Base-by-base conservation (phyloP, 2,888 invertebrate species). In the Trissoscelio sp. region DNA sequence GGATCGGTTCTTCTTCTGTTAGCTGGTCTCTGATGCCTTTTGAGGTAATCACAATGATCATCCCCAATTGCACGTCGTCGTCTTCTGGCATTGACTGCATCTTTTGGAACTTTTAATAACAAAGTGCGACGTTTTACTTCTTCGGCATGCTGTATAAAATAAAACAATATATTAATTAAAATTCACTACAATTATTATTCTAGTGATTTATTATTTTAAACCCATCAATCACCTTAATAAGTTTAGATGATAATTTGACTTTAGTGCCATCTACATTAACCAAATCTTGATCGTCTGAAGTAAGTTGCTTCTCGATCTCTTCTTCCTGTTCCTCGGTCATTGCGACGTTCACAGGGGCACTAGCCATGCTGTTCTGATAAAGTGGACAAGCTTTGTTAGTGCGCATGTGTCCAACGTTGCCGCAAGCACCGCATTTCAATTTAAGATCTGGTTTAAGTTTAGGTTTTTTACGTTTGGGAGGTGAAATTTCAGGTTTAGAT, bases 321-420 rank as follows among this genome's bases (percentile, higher is more conserved):
- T 96, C 96, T 87, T 95, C 95, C 87, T 96, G 94, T 86, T 96
- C 96, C 86, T 97, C 97, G 0, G 95, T 95, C 92, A 95, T 92
- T 0, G 95, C 94, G 3, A 94, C 94, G 86, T 94, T 94, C 31
- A 95, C 93, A 0, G 95, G 93, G 11, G 94, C 93, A n/a, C 93
- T 89, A 14, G 93, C 92, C 44, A 93, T 91, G 12, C 93, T 92
- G 67, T 95, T 95, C 79, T 96, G 96, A 91, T 98, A 99, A 66
- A 97, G 91, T 0, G 98, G 99, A 91, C 99, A 99, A 11, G 98
- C 97, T 90, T 98, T 98, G 92, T 99, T 99, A 0, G 99, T 99
- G 66, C 98, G 92, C 94, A 94, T 94, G 88, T 94, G 94, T 0
- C 94, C 94, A 2, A 95, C 95, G 89, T 95, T 96, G 3, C 98